These are phyloP conservation scores for Macrotrachela quadricornifera DNA, from an alignment of 1,140 invertebrate species.

Conservation along the genomic window DNA sequence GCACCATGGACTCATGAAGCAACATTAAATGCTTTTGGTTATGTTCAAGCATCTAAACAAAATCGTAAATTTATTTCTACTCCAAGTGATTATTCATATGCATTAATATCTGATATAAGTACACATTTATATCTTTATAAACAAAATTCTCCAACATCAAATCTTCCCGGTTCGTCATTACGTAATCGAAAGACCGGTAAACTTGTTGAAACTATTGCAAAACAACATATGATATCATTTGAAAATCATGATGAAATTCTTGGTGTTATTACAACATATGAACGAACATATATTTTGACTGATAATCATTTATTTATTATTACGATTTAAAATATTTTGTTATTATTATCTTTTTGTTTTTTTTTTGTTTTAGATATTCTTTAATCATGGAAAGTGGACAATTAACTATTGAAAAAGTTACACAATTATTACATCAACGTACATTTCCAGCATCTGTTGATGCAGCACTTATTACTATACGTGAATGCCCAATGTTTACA, in stretches of 20 bases:
- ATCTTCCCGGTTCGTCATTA: conserved; percentile 27
- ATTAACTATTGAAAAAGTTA: no score
- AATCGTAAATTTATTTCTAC: conserved; percentile 50
- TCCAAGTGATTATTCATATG: conserved; percentile 47
- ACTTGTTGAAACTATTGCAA: conserved; percentile 38
- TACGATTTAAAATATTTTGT: no score
- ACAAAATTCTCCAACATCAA: conserved; percentile 28
- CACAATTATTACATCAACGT: no score
- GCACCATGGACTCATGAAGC: conserved; percentile 15
- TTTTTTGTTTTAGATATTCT: no score
- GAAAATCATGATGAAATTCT: conserved; percentile 40
- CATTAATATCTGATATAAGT: conserved; percentile 46
- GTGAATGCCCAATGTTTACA: no score
- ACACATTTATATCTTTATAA: conserved; percentile 54
- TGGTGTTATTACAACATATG: conserved; percentile 28
- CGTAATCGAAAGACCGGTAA: conserved; percentile 42
- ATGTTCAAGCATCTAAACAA: conserved; percentile 58
- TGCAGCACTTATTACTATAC: no score
- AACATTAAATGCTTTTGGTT: conserved; percentile 46
- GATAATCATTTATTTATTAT: no score
- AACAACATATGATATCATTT: conserved; percentile 43
- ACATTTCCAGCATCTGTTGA: no score
- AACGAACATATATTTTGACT: no score
- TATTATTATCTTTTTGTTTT: no score
- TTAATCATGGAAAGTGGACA: no score